Evolutionary conservation across 2,888 invertebrate species (phyloP).

Genomic region (Lacanobia oleracea): DNA sequence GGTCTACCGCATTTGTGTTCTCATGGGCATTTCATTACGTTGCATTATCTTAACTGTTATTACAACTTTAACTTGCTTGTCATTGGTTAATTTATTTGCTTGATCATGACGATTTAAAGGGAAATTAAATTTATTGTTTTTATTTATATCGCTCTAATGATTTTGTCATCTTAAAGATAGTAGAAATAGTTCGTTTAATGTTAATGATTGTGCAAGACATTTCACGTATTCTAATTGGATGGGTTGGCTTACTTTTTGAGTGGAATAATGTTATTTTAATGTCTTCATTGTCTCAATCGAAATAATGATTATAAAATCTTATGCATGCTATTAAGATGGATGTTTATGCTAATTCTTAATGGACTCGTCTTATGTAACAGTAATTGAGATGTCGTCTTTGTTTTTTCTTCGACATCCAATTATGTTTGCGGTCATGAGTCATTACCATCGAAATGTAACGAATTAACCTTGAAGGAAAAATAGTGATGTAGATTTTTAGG

Average conservation of each 20-base stretch:
- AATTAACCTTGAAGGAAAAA: constrained; percentile 25
- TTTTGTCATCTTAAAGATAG: too few species aligned
- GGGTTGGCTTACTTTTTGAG: not conserved
- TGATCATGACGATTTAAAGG: not conserved
- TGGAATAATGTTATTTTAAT: constrained; percentile 38
- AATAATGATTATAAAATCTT: constrained; percentile 17
- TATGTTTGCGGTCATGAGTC: constrained; percentile 27
- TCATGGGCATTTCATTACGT: constrained; percentile 4
- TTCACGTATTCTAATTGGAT: not conserved
- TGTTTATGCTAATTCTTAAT: constrained; percentile 17
- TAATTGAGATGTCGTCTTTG: constrained; percentile 8
- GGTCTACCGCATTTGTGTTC: constrained; percentile 16
- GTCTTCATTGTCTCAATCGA: constrained; percentile 40
- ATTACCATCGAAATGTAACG: constrained; percentile 10
- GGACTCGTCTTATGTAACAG: constrained; percentile 28
- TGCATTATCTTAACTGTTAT: not conserved
- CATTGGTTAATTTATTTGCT: not conserved
- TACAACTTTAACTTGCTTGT: not conserved
- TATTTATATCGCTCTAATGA: not conserved
- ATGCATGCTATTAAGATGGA: not conserved
- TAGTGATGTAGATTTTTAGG: constrained; percentile 15
- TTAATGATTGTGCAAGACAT: not conserved
- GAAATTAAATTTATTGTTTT: not conserved
- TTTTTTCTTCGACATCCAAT: constrained; percentile 13
- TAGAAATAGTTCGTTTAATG: too few species aligned